Percentiles rank a stretch among this genome's conserved stretches.
These are phyloP conservation scores for Echinops telfairi DNA, from an alignment of 2,113 vertebrate species.

Conservation along the genomic window DNA sequence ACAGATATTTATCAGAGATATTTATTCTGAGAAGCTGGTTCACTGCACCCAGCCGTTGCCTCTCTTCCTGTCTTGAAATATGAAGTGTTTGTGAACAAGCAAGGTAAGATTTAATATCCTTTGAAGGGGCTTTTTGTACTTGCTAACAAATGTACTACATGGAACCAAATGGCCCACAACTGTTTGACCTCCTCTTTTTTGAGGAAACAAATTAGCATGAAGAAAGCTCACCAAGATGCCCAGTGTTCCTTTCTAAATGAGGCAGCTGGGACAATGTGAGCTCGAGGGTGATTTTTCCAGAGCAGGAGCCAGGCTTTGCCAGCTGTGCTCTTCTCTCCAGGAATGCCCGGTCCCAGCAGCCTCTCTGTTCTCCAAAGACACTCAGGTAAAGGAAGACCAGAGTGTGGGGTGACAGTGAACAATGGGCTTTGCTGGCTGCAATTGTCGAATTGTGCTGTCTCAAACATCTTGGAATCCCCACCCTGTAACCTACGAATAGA, in stretches of 20 bases:
- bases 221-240: conserved; percentile 84
- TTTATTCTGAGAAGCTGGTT: conserved; percentile 88
- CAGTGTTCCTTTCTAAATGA: conserved; percentile 86
- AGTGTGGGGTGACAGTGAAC: background rate
- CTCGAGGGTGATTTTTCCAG: conserved; percentile 76
- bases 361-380: background rate
- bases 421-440: background rate
- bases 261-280: conserved; percentile 86
- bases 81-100: conserved; percentile 89
- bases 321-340: conserved; percentile 84
- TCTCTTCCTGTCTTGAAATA: conserved; percentile 89
- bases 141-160: conserved; percentile 88
- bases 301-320: conserved; percentile 69
- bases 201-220: conserved; percentile 89
- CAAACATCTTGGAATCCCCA: background rate
- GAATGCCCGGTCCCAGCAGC: background rate
- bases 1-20: conserved; percentile 89
- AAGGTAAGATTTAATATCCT: conserved; percentile 91
- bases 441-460: background rate
- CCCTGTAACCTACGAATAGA: background rate
- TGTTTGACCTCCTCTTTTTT: conserved; percentile 87
- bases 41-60: conserved; percentile 84
- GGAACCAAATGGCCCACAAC: conserved; percentile 88
- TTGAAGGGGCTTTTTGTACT: conserved; percentile 86
- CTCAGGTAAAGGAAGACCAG: conserved; percentile 14